phyloP scores from a whole-genome alignment of 2,888 invertebrate genomes.

The Mythimna vitellina region DNA sequence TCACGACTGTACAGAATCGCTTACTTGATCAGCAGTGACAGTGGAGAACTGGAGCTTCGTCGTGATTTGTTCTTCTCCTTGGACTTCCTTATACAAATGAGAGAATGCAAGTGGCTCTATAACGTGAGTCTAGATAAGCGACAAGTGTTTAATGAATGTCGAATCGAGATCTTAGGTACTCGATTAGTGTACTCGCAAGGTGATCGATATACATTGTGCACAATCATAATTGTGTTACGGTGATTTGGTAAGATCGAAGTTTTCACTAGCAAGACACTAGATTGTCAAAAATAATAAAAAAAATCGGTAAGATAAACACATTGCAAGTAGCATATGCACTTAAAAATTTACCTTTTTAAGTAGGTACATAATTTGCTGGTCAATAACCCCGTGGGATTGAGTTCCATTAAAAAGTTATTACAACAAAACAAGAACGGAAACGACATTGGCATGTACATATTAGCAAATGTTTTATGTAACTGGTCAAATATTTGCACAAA shows the following conservation, averaged over 20 bases:
- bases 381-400: conserved; percentile 49
- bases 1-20: conserved; percentile 43
- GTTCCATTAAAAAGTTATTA: conserved; percentile 50
- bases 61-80: conserved; percentile 27
- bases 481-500: conserved; percentile 56
- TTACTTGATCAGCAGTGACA: conserved; percentile 39
- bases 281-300: not conserved
- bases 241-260: not conserved
- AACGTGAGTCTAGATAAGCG: not conserved
- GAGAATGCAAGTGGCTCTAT: conserved; percentile 6
- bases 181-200: not conserved
- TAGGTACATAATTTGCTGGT: conserved; percentile 15
- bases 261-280: not conserved
- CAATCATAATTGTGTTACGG: not conserved
- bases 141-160: not conserved
- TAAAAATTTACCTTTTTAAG: conserved; percentile 2
- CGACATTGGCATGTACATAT: conserved; percentile 40
- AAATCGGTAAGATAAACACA: conserved; percentile 1
- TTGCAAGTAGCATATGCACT: conserved; percentile 5
- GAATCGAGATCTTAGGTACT: not conserved
- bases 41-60: conserved; percentile 13
- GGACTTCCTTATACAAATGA: conserved; percentile 15
- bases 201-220: not conserved
- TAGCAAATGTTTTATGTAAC: conserved; percentile 56
- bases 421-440: conserved; percentile 44